Evolutionary conservation across 1,140 invertebrate genomes (phyloP).

Genomic region (Steinernema khuongi): DNA sequence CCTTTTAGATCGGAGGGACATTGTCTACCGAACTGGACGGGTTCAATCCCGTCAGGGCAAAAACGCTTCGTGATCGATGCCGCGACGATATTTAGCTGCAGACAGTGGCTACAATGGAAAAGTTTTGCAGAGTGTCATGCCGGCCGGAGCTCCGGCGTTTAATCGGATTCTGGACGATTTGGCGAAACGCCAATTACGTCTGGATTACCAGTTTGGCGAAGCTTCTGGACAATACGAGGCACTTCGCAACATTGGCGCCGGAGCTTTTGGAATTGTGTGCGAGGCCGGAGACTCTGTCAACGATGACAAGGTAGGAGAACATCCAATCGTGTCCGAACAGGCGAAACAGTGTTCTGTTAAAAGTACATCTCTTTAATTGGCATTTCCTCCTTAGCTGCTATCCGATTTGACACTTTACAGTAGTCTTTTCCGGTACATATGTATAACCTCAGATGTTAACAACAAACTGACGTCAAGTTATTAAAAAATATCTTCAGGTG

Average conservation of each 20-base stretch:
- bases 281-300: constrained; percentile 60
- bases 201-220: constrained; percentile 60
- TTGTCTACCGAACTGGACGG: neutral
- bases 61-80: too few relatives aligned
- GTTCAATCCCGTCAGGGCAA: neutral
- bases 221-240: constrained; percentile 58
- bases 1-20: constrained; percentile 15
- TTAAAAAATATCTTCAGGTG: constrained; percentile 47
- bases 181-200: constrained; percentile 35
- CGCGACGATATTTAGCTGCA: constrained; percentile 23
- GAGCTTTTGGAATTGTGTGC: constrained; percentile 63
- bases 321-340: too few relatives aligned
- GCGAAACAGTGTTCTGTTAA: neutral
- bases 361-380: neutral
- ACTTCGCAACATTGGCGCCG: constrained; percentile 61
- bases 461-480: too few relatives aligned
- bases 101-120: neutral
- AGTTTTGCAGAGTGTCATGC: constrained; percentile 15
- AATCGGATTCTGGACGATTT: constrained; percentile 40
- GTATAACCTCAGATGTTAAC: neutral
- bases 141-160: constrained; percentile 30
- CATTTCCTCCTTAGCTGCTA: too few relatives aligned
- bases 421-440: constrained; percentile 7
- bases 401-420: too few relatives aligned
- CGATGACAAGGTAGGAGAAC: constrained; percentile 16